Evolutionary conservation across 2,888 invertebrate genomes (phyloP).

Genomic region (Thera britannica): DNA sequence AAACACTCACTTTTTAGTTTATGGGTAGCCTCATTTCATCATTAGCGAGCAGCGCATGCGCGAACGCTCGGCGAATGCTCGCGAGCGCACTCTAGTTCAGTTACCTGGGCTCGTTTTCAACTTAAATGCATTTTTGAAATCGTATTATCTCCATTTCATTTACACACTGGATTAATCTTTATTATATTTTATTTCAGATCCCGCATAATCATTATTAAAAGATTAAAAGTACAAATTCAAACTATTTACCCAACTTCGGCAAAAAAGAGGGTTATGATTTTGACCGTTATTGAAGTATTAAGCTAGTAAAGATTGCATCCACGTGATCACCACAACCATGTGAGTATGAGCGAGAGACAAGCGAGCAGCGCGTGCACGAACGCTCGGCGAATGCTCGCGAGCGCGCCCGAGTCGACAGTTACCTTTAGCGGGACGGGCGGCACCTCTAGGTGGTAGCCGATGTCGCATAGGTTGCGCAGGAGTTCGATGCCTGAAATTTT

Average conservation of each 20-base stretch:
- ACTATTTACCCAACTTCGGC: no score
- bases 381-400: not conserved
- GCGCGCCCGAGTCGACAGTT: slow-evolving; percentile 54
- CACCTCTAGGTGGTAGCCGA: slow-evolving; percentile 89
- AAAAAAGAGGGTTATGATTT: no score
- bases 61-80: not conserved
- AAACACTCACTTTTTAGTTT: no score
- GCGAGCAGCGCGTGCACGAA: slow-evolving; percentile 48
- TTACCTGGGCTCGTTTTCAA: slow-evolving; percentile 72
- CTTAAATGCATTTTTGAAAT: no score
- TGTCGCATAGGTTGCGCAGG: slow-evolving; percentile 87
- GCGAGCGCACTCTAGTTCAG: slow-evolving; percentile 40
- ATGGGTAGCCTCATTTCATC: no score
- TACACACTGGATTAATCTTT: no score
- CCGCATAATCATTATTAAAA: no score
- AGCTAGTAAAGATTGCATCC: slow-evolving; percentile 40
- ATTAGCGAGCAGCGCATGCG: slow-evolving; percentile 49
- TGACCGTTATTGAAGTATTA: no score
- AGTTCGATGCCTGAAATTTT: slow-evolving; percentile 83
- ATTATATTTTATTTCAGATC: no score
- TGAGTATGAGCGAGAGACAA: slow-evolving; percentile 55
- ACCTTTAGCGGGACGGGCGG: slow-evolving; percentile 88
- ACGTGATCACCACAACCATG: slow-evolving; percentile 48
- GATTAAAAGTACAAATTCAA: no score
- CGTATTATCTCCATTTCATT: no score